Base-by-base conservation (phyloP, 2,113 vertebrate species). In the Phylloscopus whistleri region DNA sequence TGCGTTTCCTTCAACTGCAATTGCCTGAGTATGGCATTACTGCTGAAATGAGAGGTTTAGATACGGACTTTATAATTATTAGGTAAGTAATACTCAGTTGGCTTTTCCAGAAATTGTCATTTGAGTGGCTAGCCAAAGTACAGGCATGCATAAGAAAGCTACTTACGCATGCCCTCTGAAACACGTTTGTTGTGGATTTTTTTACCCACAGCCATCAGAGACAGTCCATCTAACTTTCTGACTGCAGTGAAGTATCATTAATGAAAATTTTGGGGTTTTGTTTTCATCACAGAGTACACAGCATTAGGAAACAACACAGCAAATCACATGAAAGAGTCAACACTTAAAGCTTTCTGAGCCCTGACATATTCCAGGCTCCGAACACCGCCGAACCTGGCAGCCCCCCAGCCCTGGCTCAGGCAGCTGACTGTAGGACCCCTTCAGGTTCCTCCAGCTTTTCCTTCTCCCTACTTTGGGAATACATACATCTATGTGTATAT, bases 31-130 rank as follows among this genome's bases (percentile, higher is more conserved):
- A 35, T 0, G 0, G 27, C 33, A 74, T 39, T 60, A 73, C 72
- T 84, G 52, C 19, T 63, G 43, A 85, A 94, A 83, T 52, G 21
- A 89, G 68, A 91, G 43, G 21, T 59, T 88, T 80, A 84, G 51
- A 74, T 4, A 2, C 1, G 1, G 48, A 31, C 10, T 90, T 77
- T 28, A 43, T 41, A 88, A 80, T 91, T 89, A 81, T 88, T 74
- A 86, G 64, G 21, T 48, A 88, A 90, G 35, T 41, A 85, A 82
- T 33, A 78, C 12, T 73, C 69, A 70, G 12, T 33, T 70, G 74
- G 46, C 52, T 89, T 95, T 97, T 84, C 56, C 80, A 87, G 83
- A 95, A 94, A 87, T 43, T 73, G 56, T 49, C 20, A 49, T 53
- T 84, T 92, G 53, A 84, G 68, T 5, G 9, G 75, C 39, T 39